Evolutionary conservation across 2,888 invertebrate genomes (phyloP).

Genomic region (Balanococcus diminutus): DNA sequence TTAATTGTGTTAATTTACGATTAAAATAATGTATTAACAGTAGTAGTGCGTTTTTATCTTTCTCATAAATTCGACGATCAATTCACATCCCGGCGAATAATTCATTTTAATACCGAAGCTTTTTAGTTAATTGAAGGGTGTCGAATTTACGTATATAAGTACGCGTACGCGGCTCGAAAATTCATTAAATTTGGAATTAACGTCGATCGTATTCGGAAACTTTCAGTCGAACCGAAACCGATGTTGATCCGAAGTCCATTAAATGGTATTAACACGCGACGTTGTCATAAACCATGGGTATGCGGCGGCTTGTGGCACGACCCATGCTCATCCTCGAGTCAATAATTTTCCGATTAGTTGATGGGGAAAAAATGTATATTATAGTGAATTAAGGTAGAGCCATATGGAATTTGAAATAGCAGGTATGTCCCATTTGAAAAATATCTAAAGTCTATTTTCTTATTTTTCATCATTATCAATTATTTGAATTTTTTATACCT

Average conservation of each 20-base stretch:
- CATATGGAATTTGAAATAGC: no score
- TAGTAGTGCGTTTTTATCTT: conserved; percentile 33
- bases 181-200: conserved; percentile 3
- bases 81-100: conserved; percentile 9
- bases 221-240: background rate
- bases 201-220: background rate
- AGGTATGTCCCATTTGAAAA: no score
- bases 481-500: no score
- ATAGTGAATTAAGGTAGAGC: no score
- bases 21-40: conserved; percentile 35
- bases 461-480: no score
- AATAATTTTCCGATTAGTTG: background rate
- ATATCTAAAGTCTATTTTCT: no score
- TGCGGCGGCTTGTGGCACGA: background rate
- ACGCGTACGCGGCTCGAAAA: background rate
- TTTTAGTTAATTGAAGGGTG: conserved; percentile 5
- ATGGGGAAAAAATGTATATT: no score
- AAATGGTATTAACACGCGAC: background rate
- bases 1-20: conserved; percentile 43
- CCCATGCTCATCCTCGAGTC: no score
- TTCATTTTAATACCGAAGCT: conserved; percentile 27
- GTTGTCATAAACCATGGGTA: background rate
- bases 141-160: background rate
- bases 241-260: background rate
- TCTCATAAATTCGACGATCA: conserved; percentile 34